phyloP scores from a whole-genome alignment of 2,888 invertebrate species.

The Lypha dubia region DNA sequence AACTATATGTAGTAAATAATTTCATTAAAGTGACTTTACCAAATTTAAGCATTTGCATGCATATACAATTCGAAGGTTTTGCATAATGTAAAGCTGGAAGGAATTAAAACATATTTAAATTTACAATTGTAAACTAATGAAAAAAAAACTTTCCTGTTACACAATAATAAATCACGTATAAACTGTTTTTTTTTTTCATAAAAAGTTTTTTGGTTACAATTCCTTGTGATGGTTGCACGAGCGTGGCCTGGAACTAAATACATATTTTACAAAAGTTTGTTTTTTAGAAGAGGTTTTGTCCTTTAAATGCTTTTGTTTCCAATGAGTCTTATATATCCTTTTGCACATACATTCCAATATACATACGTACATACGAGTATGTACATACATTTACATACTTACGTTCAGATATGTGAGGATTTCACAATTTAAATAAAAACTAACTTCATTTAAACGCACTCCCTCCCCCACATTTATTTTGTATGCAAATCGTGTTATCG shows the following conservation, averaged over 20 bases:
- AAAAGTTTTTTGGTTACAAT: conserved; percentile 34
- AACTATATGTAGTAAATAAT: too few relatives aligned
- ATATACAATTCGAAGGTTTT: too few relatives aligned
- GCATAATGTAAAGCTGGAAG: not conserved
- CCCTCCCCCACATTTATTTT: conserved; percentile 43
- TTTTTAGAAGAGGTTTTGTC: not conserved
- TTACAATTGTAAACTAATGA: conserved; percentile 1
- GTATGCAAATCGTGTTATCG: conserved; percentile 59
- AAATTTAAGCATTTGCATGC: too few relatives aligned
- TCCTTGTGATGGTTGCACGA: conserved; percentile 15
- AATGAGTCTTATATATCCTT: conserved; percentile 4
- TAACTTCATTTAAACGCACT: conserved; percentile 42
- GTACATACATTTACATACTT: not conserved
- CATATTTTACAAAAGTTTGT: conserved; percentile 26
- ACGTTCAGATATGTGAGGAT: not conserved
- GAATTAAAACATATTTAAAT: conserved; percentile 25
- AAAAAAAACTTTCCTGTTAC: not conserved
- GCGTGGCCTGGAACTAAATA: conserved; percentile 44
- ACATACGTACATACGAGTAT: too few relatives aligned
- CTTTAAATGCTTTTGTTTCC: conserved; percentile 6
- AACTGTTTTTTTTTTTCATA: not conserved
- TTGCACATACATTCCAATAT: not conserved
- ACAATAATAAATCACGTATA: conserved; percentile 57
- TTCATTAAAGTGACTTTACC: too few relatives aligned
- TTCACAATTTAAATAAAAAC: conserved; percentile 13